Evolutionary conservation across 1,140 invertebrate species (phyloP).

Genomic region (Drosophila parvula): DNA sequence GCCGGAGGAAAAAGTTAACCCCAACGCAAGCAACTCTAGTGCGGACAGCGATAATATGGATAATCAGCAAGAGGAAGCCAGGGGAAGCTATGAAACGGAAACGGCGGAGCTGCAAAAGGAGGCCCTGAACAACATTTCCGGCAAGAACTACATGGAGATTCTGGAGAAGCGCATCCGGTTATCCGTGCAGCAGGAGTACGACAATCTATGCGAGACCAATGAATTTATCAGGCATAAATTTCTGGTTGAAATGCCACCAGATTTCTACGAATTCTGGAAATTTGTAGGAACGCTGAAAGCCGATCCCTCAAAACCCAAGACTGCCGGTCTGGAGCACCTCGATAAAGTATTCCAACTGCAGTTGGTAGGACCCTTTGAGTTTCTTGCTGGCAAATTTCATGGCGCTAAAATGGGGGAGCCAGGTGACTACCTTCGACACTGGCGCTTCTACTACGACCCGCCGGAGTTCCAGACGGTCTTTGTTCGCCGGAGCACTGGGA

Average conservation of each 20-base stretch:
- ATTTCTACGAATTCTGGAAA: slow-evolving; percentile 94
- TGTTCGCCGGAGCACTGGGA: slow-evolving; percentile 87
- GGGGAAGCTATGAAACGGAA: slow-evolving; percentile 56
- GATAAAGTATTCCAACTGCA: slow-evolving; percentile 88
- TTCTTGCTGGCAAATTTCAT: slow-evolving; percentile 89
- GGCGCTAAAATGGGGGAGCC: slow-evolving; percentile 85
- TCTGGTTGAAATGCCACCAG: slow-evolving; percentile 93
- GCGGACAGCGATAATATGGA: slow-evolving; percentile 14
- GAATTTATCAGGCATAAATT: slow-evolving; percentile 90
- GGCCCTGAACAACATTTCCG: slow-evolving; percentile 70
- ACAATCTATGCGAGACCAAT: slow-evolving; percentile 71
- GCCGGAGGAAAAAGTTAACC: slow-evolving; percentile 10
- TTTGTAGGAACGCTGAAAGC: slow-evolving; percentile 89
- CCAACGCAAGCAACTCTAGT: slow-evolving; percentile 36
- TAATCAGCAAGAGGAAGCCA: slow-evolving; percentile 12
- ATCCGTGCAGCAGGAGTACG: slow-evolving; percentile 76
- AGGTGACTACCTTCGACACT: slow-evolving; percentile 90
- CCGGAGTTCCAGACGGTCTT: slow-evolving; percentile 95
- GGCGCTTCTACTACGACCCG: slow-evolving; percentile 96
- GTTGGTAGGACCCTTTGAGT: slow-evolving; percentile 94
- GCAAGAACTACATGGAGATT: slow-evolving; percentile 78
- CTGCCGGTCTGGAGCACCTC: slow-evolving; percentile 85
- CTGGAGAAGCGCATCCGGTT: slow-evolving; percentile 77
- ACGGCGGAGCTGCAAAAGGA: slow-evolving; percentile 69
- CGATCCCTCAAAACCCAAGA: slow-evolving; percentile 85